These are phyloP conservation scores for Emydocephalus ijimae DNA, from an alignment of 2,113 vertebrate genomes.

Conservation along the genomic window DNA sequence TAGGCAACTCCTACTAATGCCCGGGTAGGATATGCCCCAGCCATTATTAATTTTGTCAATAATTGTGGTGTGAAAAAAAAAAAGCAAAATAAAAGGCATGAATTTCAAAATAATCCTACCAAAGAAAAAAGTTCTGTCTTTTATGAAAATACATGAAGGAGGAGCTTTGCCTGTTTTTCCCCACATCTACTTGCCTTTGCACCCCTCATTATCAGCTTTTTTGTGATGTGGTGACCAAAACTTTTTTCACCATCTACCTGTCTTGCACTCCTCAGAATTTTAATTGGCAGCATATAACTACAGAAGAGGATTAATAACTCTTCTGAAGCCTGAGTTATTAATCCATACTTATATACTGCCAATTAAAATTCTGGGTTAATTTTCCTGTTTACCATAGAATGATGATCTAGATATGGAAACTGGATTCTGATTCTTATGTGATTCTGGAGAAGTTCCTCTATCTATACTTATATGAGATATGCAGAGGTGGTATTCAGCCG, in stretches of 20 bases:
- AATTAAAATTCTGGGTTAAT: not conserved
- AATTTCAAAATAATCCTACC: not conserved
- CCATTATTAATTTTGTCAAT: constrained; percentile 44
- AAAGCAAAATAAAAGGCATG: not conserved
- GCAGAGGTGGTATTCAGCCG: no score
- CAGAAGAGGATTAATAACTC: no score
- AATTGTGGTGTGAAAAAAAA: constrained; percentile 17
- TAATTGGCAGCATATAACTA: no score
- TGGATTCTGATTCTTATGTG: not conserved
- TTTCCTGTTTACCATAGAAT: not conserved
- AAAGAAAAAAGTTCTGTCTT: not conserved
- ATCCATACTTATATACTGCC: not conserved
- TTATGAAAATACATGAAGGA: not conserved
- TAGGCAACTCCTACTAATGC: not conserved
- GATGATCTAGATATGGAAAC: not conserved
- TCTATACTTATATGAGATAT: not conserved
- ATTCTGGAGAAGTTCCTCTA: not conserved
- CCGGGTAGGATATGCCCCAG: not conserved
- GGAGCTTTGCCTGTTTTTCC: not conserved
- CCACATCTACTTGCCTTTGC: not conserved
- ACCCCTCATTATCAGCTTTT: not conserved
- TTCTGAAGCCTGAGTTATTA: not conserved
- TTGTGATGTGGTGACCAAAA: not conserved
- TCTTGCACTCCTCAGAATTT: not conserved
- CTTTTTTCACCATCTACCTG: not conserved